Percentiles rank a stretch among this genome's conserved stretches.
Conservation (phyloP, 2,113 vertebrate genomes). For the Xenopus borealis region DNA sequence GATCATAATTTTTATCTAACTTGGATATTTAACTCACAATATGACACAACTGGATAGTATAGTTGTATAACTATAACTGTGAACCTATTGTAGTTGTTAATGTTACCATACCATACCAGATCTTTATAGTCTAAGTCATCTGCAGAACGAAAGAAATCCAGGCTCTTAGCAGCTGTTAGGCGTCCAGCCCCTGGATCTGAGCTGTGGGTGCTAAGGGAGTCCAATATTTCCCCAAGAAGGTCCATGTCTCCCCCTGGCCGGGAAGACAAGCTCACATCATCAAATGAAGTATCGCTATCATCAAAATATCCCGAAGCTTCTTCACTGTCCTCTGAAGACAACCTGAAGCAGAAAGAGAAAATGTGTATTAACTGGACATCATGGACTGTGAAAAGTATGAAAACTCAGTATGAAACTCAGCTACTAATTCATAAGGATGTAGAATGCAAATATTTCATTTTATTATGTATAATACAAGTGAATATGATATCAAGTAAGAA, state of each 20-base stretch:
- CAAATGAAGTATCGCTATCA: constrained; percentile 83
- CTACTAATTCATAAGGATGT: too few species aligned
- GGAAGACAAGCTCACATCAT: constrained; percentile 66
- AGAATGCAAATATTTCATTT: too few species aligned
- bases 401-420: too few species aligned
- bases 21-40: too few species aligned
- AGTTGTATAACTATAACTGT: too few species aligned
- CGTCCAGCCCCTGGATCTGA: constrained; percentile 75
- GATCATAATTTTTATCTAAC: too few species aligned
- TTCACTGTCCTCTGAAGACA: constrained; percentile 91
- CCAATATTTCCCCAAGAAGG: constrained; percentile 91
- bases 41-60: too few species aligned
- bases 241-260: constrained; percentile 83
- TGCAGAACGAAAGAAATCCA: constrained; percentile 92
- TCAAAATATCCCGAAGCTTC: constrained; percentile 76
- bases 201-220: constrained; percentile 83
- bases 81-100: too few species aligned
- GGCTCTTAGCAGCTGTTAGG: constrained; percentile 85
- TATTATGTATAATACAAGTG: too few species aligned
- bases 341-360: constrained; percentile 58
- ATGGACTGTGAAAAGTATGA: too few species aligned
- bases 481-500: too few species aligned
- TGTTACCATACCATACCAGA: constrained; percentile 61
- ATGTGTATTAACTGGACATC: neutral
- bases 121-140: constrained; percentile 84